These are phyloP conservation scores for Trichopoda pennipes DNA, from an alignment of 2,888 invertebrate genomes.

Conservation along the genomic window DNA sequence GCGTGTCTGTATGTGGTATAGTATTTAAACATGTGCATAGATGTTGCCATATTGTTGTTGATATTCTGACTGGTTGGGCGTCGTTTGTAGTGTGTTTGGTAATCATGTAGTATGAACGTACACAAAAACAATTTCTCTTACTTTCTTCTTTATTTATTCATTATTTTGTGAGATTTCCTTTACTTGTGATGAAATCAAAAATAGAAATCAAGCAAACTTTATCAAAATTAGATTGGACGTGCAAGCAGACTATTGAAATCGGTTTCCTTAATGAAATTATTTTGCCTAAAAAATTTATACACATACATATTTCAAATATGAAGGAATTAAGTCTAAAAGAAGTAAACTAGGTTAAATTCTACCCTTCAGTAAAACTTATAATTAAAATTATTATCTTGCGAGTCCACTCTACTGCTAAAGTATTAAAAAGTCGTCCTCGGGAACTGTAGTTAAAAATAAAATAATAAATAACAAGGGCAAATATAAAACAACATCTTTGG, in stretches of 20 bases:
- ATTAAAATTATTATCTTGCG: no score
- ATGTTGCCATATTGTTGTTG: slow-evolving; percentile 34
- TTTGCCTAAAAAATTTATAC: no score
- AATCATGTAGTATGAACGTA: slow-evolving; percentile 71
- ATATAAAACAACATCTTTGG: no score
- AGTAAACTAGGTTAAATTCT: no score
- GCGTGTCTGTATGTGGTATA: background rate
- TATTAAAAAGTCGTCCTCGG: no score
- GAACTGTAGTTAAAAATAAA: no score
- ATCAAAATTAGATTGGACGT: background rate
- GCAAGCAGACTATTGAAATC: background rate
- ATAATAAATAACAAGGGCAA: no score
- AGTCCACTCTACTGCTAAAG: no score
- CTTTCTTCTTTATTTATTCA: slow-evolving; percentile 41
- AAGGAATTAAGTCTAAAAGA: no score
- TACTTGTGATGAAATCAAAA: slow-evolving; percentile 64
- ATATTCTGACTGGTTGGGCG: slow-evolving; percentile 51
- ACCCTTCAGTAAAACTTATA: no score
- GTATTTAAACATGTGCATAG: slow-evolving; percentile 61
- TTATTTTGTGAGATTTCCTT: slow-evolving; percentile 55
- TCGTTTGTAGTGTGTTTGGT: slow-evolving; percentile 55
- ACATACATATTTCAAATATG: no score
- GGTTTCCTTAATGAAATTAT: background rate
- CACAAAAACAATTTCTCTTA: slow-evolving; percentile 74
- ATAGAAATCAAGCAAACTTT: slow-evolving; percentile 36